phyloP scores from a whole-genome alignment of 2,113 vertebrate genomes.

The Rhinichthys klamathensis region DNA sequence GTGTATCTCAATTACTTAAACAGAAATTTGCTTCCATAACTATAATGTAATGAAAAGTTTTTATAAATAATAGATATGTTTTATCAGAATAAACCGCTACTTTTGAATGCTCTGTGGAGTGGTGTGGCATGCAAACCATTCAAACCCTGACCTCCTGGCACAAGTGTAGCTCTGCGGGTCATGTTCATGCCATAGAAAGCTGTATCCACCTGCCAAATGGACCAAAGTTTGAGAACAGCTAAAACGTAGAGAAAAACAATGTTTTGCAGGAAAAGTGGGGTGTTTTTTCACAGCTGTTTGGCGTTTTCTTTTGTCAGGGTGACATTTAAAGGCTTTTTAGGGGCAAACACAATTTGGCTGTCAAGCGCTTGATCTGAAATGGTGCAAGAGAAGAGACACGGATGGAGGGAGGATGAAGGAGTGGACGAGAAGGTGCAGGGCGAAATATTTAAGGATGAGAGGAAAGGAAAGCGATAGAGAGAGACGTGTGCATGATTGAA shows the following conservation, averaged over 20 bases:
- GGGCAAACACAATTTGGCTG: slow-evolving; percentile 80
- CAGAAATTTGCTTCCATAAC: too few species aligned
- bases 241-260: slow-evolving; percentile 25
- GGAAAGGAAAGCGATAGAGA: slow-evolving; percentile 34
- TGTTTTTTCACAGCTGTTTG: slow-evolving; percentile 60
- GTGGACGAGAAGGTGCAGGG: slow-evolving; percentile 30
- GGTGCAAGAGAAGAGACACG: slow-evolving; percentile 41
- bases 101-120: background rate
- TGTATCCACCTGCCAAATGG: slow-evolving; percentile 62
- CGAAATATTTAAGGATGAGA: slow-evolving; percentile 23
- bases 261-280: slow-evolving; percentile 60
- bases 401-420: slow-evolving; percentile 12
- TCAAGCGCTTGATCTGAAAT: slow-evolving; percentile 72
- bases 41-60: too few species aligned
- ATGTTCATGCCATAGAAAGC: background rate
- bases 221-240: slow-evolving; percentile 56
- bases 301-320: slow-evolving; percentile 64
- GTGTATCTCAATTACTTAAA: background rate
- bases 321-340: slow-evolving; percentile 72
- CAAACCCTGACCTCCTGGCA: background rate
- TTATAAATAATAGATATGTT: too few species aligned
- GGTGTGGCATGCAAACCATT: background rate
- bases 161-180: background rate
- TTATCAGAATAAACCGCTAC: background rate
- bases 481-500: slow-evolving; percentile 65